These are phyloP conservation scores for Tiphia femorata DNA, from an alignment of 2,888 invertebrate genomes.

Conservation along the genomic window DNA sequence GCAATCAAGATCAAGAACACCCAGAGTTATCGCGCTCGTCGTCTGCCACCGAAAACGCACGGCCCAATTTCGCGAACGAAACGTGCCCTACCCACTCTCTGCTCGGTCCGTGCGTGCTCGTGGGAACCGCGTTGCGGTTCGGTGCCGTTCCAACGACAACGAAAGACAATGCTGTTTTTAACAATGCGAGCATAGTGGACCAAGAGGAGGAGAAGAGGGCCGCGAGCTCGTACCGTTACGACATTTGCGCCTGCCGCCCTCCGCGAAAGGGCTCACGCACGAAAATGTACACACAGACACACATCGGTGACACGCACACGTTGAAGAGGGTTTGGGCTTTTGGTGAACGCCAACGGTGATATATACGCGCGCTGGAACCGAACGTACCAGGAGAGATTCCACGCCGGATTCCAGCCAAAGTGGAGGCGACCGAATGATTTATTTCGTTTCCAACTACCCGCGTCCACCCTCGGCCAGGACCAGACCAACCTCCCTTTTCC, in stretches of 20 bases:
- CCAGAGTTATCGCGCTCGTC: no score
- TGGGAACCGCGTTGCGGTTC: no score
- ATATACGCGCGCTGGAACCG: constrained; percentile 28
- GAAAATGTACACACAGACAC: background rate
- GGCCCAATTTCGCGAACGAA: no score
- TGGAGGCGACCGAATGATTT: constrained; percentile 39
- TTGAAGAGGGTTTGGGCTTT: constrained; percentile 7
- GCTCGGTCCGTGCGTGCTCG: no score
- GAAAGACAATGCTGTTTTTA: constrained; percentile 40
- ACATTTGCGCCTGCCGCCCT: background rate
- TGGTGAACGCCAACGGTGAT: constrained; percentile 8
- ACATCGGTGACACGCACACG: background rate
- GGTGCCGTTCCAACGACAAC: no score
- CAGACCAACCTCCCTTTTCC: no score
- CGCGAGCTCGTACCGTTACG: no score
- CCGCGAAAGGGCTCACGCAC: background rate
- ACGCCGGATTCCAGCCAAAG: constrained; percentile 32
- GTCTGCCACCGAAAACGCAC: no score
- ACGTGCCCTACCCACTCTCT: no score
- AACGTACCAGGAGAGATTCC: constrained; percentile 26
- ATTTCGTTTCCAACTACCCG: constrained; percentile 29
- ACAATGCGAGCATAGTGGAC: no score
- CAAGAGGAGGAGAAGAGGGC: no score
- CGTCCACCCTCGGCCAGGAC: constrained; percentile 20
- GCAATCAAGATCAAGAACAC: no score